phyloP scores from a whole-genome alignment of 2,888 invertebrate genomes.

The Drosophila neutralis region DNA sequence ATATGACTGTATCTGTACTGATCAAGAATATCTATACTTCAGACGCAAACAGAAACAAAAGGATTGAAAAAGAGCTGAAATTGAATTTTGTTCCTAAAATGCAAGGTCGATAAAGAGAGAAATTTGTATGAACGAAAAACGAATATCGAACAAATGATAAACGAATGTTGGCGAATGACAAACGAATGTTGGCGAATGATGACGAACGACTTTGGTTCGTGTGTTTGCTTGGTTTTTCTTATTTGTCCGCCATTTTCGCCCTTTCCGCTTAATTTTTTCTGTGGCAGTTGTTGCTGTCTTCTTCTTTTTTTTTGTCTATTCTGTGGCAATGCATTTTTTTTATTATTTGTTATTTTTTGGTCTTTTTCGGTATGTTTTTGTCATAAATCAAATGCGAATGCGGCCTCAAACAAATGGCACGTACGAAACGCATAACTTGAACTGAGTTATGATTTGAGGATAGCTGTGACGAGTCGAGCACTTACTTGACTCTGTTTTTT shows the following conservation, averaged over 20 bases:
- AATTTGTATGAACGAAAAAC: neutral
- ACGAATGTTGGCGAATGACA: slow-evolving; percentile 2
- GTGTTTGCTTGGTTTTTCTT: slow-evolving; percentile 36
- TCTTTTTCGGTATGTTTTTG: slow-evolving; percentile 26
- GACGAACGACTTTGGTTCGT: slow-evolving; percentile 51
- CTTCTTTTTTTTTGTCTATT: slow-evolving; percentile 26
- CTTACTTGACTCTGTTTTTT: slow-evolving; percentile 12
- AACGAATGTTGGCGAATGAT: slow-evolving; percentile 11
- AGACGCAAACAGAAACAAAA: neutral
- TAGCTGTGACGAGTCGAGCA: slow-evolving; percentile 28
- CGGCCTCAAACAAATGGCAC: slow-evolving; percentile 60
- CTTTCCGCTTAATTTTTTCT: slow-evolving; percentile 10
- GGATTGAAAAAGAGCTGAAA: neutral
- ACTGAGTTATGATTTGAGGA: slow-evolving; percentile 65
- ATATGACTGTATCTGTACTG: neutral
- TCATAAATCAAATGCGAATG: slow-evolving; percentile 70
- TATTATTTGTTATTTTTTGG: slow-evolving; percentile 8
- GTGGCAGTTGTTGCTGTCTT: slow-evolving; percentile 21
- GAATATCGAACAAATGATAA: neutral
- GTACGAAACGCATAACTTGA: slow-evolving; percentile 71
- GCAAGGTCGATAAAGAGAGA: neutral
- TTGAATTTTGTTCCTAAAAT: neutral
- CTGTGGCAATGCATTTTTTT: slow-evolving; percentile 18
- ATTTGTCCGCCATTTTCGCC: slow-evolving; percentile 51
- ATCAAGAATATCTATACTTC: neutral